Evolutionary conservation across 2,888 invertebrate species (phyloP), one percentile per base, ranked within the genome.

Genomic region (Auanema sp.): DNA sequence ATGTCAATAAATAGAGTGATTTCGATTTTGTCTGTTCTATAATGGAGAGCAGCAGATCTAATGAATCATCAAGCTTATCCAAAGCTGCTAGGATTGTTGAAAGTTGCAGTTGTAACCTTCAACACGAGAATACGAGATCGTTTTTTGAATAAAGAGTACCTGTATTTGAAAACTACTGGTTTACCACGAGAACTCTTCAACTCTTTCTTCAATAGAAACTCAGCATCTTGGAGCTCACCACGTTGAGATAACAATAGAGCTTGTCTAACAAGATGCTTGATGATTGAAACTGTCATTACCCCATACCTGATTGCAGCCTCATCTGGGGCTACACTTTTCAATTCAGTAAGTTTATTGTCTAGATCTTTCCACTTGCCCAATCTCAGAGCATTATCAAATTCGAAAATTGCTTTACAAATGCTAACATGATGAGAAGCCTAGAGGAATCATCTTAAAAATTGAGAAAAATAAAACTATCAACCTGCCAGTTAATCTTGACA

Each of bases 311-410:
- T 51, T 6, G 40, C 24, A 51, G 44, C 60, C 21, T 70, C 70
- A 8, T 65, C n/a, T 21, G 54, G 43, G 0, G 64, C 50, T 18
- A 57, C 25, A 5, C 56, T 5, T 23, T 49, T 42, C 42, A 69
- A 53, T 3, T 44, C 40, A 2, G 11, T 2, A 12, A 69, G 12
- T 11, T 54, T 47, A 1, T 23, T 11, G 5, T 54, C 58, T 23
- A 69, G 69, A 3, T 60, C 56, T 8, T 53, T 21, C 24, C 25
- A 63, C 12, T 60, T 40, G n/a, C 58, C 57, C 1, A 47, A 53
- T 0, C 70, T 58, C 24, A 70, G 65, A 18, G 44, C 25, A 14
- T 50, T 33, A 42, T 72, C 70, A 49, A 72, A 72, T 5, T 54
- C 8, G 16, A 72, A 14, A 6, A 69, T 43, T 0, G 18, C 3